These are phyloP conservation scores for Chlorocebus sabaeus DNA, from an alignment of 2,113 vertebrate species.

Conservation along the genomic window DNA sequence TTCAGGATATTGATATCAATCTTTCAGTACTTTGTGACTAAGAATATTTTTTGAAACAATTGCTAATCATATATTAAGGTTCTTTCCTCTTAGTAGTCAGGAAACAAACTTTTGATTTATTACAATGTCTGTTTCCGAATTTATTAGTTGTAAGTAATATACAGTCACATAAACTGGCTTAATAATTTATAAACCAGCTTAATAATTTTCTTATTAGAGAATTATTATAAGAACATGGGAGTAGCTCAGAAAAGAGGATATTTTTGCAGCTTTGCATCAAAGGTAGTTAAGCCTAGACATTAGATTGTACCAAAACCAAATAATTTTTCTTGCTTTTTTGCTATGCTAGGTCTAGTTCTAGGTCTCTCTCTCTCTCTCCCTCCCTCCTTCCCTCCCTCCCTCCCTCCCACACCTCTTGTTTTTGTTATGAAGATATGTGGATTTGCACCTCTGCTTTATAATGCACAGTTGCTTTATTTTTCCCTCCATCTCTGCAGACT, in stretches of 20 bases:
- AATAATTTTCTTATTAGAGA: not conserved
- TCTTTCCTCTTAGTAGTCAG: not conserved
- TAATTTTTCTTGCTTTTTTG: not conserved
- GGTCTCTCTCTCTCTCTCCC: too few relatives aligned
- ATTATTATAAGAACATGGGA: not conserved
- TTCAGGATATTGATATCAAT: not conserved
- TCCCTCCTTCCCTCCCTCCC: rapidly evolving
- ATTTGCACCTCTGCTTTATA: not conserved
- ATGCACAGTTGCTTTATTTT: not conserved
- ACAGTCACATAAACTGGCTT: not conserved
- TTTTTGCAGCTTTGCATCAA: not conserved
- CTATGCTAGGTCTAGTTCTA: too few relatives aligned
- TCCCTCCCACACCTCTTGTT: too few relatives aligned
- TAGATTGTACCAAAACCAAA: not conserved
- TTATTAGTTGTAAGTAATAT: not conserved
- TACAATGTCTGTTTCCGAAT: not conserved
- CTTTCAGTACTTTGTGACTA: not conserved
- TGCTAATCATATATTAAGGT: not conserved
- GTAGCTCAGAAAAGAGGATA: not conserved
- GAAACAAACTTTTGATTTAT: not conserved
- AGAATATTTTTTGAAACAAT: not conserved
- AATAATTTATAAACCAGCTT: not conserved
- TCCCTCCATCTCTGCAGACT: not conserved
- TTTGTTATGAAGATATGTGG: not conserved
- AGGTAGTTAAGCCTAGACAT: not conserved